Percentiles rank a stretch among this genome's conserved stretches.
These are phyloP conservation scores for Athene noctua DNA, from an alignment of 2,113 vertebrate species.

Conservation along the genomic window DNA sequence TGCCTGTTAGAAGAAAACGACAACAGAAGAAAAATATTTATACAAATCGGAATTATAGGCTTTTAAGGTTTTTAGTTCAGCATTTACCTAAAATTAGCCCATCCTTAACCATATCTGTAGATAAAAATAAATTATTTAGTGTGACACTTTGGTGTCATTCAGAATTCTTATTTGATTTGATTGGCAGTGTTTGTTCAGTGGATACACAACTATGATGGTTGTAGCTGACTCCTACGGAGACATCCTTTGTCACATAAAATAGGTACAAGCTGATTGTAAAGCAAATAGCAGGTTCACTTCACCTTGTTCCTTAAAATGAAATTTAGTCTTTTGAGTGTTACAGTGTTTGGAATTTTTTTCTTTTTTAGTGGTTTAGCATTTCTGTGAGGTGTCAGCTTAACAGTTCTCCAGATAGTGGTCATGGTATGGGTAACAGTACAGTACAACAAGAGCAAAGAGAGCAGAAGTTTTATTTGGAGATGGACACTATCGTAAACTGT, in stretches of 20 bases:
- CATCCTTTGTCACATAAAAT: neutral
- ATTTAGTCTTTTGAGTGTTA: neutral
- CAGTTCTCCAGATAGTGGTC: neutral
- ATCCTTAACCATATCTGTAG: neutral
- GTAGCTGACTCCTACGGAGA: neutral
- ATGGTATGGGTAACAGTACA: neutral
- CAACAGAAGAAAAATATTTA: neutral
- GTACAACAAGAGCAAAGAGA: neutral
- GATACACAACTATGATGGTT: neutral
- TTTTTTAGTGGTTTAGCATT: neutral
- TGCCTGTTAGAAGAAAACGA: neutral
- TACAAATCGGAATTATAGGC: neutral
- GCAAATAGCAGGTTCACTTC: neutral
- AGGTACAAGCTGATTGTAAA: neutral
- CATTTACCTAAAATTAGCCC: neutral
- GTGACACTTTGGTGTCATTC: neutral
- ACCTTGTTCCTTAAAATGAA: neutral
- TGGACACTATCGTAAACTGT: neutral
- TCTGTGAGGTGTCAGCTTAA: neutral
- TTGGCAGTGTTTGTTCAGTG: neutral
- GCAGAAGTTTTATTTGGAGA: neutral
- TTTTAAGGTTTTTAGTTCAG: constrained; percentile 26
- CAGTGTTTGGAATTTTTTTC: neutral
- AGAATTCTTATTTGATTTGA: neutral
- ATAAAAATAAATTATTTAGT: neutral